Conservation (phyloP, 2,113 vertebrate species). For the Mungos mungo region DNA sequence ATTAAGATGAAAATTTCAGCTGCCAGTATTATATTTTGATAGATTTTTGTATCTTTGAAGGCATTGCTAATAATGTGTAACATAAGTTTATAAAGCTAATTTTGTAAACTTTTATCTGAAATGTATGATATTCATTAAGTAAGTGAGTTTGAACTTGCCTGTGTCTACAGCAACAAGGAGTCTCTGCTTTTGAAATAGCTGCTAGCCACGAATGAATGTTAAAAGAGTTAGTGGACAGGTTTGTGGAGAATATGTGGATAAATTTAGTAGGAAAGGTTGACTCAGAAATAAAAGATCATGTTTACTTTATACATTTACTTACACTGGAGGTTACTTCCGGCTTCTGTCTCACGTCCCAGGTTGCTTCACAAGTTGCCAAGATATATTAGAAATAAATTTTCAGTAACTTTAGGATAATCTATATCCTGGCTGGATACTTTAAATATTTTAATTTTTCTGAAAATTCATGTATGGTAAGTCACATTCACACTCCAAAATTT, state of each 20-base stretch:
- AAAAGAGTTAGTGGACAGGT: neutral
- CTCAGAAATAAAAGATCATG: neutral
- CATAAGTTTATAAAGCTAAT: neutral
- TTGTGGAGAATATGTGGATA: neutral
- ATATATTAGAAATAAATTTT: constrained; percentile 52
- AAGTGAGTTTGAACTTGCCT: neutral
- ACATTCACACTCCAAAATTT: constrained; percentile 66
- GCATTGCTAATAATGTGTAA: neutral
- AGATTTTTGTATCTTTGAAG: neutral
- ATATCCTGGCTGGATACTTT: neutral
- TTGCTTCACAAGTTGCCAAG: constrained; percentile 36
- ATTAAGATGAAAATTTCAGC: neutral
- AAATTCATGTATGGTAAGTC: constrained; percentile 70
- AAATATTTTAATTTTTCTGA: constrained; percentile 71
- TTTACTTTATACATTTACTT: neutral
- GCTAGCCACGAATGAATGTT: neutral
- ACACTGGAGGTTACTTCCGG: neutral
- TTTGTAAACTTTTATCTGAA: neutral
- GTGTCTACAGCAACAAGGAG: neutral
- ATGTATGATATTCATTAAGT: neutral
- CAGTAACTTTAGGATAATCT: constrained; percentile 40
- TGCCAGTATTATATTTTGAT: neutral
- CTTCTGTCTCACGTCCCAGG: neutral
- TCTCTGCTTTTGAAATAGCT: neutral
- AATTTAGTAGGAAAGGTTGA: neutral